Conservation (phyloP, 2,888 invertebrate genomes). For the Ennomos erosarius region DNA sequence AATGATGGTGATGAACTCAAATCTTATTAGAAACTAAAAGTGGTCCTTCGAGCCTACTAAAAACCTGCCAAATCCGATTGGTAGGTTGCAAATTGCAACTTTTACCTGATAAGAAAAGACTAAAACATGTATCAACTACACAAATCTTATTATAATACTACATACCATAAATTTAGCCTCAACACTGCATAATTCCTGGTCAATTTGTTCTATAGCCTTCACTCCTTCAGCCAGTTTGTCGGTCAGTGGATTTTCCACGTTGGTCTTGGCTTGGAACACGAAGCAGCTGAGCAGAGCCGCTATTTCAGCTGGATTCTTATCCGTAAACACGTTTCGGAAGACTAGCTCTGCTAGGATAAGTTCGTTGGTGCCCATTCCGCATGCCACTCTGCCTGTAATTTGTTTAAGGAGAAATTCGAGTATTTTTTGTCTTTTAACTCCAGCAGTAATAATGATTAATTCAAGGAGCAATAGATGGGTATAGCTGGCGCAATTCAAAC, state of each 20-base stretch:
- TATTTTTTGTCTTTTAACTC: no score
- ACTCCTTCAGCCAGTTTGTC: constrained; percentile 87
- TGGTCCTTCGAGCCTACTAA: no score
- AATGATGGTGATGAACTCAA: no score
- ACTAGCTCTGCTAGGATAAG: constrained; percentile 97
- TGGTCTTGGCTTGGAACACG: constrained; percentile 94
- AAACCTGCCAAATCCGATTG: no score
- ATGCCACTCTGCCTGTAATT: constrained; percentile 67
- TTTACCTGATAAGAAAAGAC: no score
- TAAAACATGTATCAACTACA: no score
- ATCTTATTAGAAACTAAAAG: no score
- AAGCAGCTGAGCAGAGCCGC: constrained; percentile 96
- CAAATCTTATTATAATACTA: neutral
- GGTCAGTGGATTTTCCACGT: constrained; percentile 84
- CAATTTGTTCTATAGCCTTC: constrained; percentile 88
- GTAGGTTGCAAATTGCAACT: no score
- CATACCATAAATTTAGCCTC: constrained; percentile 88
- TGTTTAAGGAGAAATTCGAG: no score
- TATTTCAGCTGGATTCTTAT: constrained; percentile 95
- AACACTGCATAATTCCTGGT: constrained; percentile 87
- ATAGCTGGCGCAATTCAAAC: no score
- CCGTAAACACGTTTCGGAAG: constrained; percentile 94
- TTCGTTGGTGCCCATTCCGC: constrained; percentile 88
- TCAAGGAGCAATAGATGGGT: no score
- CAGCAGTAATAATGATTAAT: no score